A percentile compares a stretch with the other conserved stretches of the same genome.
Conservation (phyloP, 2,797 vertebrate species). For the Prionace glauca region DNA sequence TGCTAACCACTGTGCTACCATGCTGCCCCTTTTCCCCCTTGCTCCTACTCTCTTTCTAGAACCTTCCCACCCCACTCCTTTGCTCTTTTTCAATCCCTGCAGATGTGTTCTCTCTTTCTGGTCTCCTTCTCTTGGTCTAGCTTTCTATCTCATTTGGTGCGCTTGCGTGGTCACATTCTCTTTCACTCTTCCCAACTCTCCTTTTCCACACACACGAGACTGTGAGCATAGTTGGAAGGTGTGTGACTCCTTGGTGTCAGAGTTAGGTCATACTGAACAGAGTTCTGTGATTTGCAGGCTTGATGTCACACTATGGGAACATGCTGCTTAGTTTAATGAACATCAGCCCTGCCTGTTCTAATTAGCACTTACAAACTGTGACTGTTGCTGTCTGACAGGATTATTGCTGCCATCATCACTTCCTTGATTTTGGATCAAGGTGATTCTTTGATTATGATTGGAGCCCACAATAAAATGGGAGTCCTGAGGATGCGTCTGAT, state of each 20-base stretch:
- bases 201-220: too few species aligned
- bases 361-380: neutral
- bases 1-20: too few species aligned
- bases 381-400: neutral
- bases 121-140: neutral
- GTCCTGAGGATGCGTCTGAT: neutral
- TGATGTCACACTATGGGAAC: neutral
- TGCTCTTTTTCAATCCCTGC: neutral
- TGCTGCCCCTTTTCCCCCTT: too few species aligned
- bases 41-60: too few species aligned
- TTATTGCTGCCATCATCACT: neutral
- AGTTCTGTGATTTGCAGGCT: neutral
- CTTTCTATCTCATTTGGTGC: too few species aligned
- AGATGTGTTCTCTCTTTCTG: neutral
- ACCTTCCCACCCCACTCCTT: too few species aligned
- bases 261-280: neutral
- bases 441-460: neutral
- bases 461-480: neutral
- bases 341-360: constrained; percentile 15
- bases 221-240: neutral
- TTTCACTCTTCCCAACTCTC: too few species aligned
- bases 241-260: neutral
- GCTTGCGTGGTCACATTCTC: too few species aligned
- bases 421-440: neutral
- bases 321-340: neutral